These are phyloP conservation scores for Protophormia terraenovae DNA, from an alignment of 2,888 invertebrate genomes.

Conservation along the genomic window DNA sequence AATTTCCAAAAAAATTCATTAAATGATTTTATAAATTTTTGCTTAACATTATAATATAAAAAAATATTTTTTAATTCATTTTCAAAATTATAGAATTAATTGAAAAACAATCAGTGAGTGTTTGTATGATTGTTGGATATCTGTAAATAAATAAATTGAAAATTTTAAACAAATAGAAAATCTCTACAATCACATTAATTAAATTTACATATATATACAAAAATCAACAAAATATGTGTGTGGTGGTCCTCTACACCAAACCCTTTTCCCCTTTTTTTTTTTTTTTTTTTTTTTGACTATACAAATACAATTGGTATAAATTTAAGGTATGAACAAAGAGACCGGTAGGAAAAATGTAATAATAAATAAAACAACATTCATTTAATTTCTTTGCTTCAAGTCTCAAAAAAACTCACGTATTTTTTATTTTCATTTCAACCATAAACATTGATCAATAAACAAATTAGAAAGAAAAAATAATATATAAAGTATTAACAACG, in stretches of 20 bases:
- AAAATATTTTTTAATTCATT: background rate
- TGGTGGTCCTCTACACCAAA: background rate
- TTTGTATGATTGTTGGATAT: background rate
- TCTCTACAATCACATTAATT: conserved; percentile 25
- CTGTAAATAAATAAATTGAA: background rate
- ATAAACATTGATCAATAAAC: conserved; percentile 44
- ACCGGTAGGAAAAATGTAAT: background rate
- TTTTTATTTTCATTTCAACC: conserved; percentile 25
- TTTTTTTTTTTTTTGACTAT: too few species aligned
- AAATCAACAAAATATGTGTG: background rate
- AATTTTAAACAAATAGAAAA: conserved; percentile 10
- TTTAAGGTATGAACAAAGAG: conserved; percentile 6
- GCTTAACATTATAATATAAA: background rate
- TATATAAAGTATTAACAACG: background rate
- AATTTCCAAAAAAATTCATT: background rate
- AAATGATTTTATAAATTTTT: background rate
- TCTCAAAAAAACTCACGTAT: background rate
- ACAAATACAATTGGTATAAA: background rate
- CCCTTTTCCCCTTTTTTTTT: background rate
- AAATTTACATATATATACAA: conserved; percentile 17
- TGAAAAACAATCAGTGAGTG: background rate
- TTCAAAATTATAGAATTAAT: background rate
- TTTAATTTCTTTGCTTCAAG: background rate
- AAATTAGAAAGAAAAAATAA: conserved; percentile 43
- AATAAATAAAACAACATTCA: background rate